A percentile compares a stretch with the other conserved stretches of the same genome.
These are phyloP conservation scores for Pachypanchax playfairii DNA, from an alignment of 2,113 vertebrate genomes.

Conservation along the genomic window DNA sequence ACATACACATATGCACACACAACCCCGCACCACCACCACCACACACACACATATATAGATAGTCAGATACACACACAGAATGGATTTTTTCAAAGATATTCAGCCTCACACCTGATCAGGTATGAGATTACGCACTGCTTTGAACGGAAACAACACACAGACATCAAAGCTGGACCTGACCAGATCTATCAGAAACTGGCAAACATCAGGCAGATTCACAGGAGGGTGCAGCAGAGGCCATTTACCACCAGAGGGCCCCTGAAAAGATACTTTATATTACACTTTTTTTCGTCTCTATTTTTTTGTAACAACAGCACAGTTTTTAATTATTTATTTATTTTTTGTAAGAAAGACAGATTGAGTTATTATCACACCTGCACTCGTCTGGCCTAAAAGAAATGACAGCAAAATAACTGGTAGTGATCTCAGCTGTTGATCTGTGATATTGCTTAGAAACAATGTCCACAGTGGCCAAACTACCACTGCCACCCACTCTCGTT, in stretches of 20 bases:
- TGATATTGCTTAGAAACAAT: constrained; percentile 16
- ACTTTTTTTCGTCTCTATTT: too few species aligned
- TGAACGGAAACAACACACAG: constrained; percentile 29
- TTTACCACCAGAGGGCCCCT: constrained; percentile 47
- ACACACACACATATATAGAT: too few species aligned
- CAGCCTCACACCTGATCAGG: constrained; percentile 33
- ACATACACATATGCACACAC: not conserved
- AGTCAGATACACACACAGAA: constrained; percentile 10
- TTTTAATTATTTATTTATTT: too few species aligned
- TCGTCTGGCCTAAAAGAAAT: not conserved
- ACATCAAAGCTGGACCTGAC: constrained; percentile 20
- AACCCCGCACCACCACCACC: too few species aligned
- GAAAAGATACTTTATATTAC: constrained; percentile 12
- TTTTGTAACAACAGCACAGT: too few species aligned
- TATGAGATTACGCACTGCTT: constrained; percentile 29
- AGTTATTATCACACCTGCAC: too few species aligned
- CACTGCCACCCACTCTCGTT: too few species aligned
- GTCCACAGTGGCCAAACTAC: constrained; percentile 17
- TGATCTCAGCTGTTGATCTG: constrained; percentile 3
- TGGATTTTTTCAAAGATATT: constrained; percentile 31
- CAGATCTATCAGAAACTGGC: constrained; percentile 42
- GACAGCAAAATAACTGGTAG: constrained; percentile 6
- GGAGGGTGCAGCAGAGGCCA: constrained; percentile 16
- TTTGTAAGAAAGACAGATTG: constrained; percentile 6
- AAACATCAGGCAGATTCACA: constrained; percentile 25